These are phyloP conservation scores for Sinocyclocheilus anophthalmus DNA, from an alignment of 2,113 vertebrate genomes.

Conservation along the genomic window DNA sequence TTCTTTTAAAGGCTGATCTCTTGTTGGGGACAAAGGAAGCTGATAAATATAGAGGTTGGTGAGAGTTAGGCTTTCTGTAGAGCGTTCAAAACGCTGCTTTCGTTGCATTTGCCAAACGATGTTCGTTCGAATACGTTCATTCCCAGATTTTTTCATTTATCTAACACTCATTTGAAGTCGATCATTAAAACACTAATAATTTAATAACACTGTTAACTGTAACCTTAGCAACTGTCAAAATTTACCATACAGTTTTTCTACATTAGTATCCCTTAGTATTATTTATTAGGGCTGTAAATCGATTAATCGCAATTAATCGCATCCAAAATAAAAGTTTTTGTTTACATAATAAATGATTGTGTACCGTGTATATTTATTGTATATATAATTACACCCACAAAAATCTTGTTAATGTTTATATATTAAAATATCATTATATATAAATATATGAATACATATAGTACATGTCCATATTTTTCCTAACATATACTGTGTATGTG, in stretches of 20 bases:
- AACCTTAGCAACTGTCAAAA: background rate
- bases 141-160: background rate
- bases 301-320: no score
- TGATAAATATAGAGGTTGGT: constrained; percentile 2
- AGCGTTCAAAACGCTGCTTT: background rate
- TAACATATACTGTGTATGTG: no score
- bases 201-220: no score
- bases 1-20: constrained; percentile 10
- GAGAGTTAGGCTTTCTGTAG: background rate
- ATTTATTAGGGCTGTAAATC: background rate
- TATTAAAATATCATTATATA: no score
- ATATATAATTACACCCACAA: no score
- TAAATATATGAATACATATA: no score
- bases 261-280: background rate
- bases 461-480: no score
- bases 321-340: no score
- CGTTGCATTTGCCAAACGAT: background rate
- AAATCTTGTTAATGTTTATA: no score
- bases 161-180: background rate
- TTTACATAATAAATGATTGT: no score
- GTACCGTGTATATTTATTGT: no score
- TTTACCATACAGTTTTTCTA: background rate
- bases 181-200: background rate
- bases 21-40: background rate
- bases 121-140: background rate